phyloP scores from a whole-genome alignment of 2,888 invertebrate genomes.

The Sarcophaga rosellei region DNA sequence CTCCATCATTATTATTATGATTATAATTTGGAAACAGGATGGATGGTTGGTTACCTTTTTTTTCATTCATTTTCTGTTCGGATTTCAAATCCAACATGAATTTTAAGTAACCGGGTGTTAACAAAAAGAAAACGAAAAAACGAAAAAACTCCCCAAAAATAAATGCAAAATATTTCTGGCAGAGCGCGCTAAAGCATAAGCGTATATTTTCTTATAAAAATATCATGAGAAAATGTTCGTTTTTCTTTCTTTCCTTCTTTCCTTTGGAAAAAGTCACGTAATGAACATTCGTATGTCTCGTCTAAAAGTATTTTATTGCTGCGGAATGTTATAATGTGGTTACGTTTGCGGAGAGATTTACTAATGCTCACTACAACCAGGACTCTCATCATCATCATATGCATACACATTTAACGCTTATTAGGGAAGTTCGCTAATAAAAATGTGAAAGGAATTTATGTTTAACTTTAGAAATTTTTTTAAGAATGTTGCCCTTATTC shows the following conservation, averaged over 20 bases:
- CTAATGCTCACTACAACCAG: slow-evolving; percentile 1
- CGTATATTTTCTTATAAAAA: neutral
- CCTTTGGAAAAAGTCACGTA: slow-evolving; percentile 57
- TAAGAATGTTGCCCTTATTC: too few relatives aligned
- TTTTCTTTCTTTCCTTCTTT: neutral
- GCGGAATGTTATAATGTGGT: slow-evolving; percentile 59
- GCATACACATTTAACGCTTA: neutral
- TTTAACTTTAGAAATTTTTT: too few relatives aligned
- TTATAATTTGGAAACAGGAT: neutral
- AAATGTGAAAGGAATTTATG: too few relatives aligned
- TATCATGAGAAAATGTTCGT: neutral
- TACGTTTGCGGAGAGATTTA: slow-evolving; percentile 55
- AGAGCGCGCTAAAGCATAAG: neutral
- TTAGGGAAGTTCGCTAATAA: neutral
- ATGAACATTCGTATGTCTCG: slow-evolving; percentile 64
- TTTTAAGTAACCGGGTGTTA: slow-evolving; percentile 36
- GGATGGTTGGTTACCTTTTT: neutral
- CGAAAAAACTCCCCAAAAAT: neutral
- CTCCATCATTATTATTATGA: neutral
- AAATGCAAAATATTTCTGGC: slow-evolving; percentile 13
- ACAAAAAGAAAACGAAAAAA: neutral
- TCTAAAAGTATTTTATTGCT: slow-evolving; percentile 63
- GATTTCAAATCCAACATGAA: neutral
- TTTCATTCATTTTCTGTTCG: neutral
- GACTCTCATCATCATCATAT: neutral